Conservation (phyloP, 2,797 vertebrate species). For the Brotula barbata region DNA sequence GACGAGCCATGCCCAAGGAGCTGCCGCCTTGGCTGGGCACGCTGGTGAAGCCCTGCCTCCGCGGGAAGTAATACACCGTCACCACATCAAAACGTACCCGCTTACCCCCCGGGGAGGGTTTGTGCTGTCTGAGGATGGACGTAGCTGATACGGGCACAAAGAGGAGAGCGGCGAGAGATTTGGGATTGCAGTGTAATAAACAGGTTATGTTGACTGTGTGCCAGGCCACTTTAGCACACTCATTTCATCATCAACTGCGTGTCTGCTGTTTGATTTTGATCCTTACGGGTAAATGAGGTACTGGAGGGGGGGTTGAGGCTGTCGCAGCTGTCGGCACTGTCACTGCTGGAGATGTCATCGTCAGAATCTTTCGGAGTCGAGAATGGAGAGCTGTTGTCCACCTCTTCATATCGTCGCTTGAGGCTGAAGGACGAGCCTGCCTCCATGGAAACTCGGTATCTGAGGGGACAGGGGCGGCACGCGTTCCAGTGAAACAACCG, state of each 20-base stretch:
- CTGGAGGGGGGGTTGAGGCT: slow-evolving; percentile 90
- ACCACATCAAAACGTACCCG: slow-evolving; percentile 93
- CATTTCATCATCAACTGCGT: neutral
- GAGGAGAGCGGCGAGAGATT: neutral
- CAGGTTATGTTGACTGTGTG: slow-evolving; percentile 3
- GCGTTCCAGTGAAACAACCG: slow-evolving; percentile 5
- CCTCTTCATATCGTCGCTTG: slow-evolving; percentile 94
- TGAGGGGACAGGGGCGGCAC: slow-evolving; percentile 55
- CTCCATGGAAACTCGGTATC: slow-evolving; percentile 89
- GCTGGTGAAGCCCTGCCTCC: slow-evolving; percentile 94
- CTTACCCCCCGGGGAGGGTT: slow-evolving; percentile 85
- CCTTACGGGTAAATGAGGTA: slow-evolving; percentile 87
- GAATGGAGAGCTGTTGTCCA: slow-evolving; percentile 87
- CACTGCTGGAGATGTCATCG: slow-evolving; percentile 94
- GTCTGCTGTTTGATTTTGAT: slow-evolving; percentile 2
- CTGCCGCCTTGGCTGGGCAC: slow-evolving; percentile 96
- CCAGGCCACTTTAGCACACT: neutral
- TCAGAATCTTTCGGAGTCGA: slow-evolving; percentile 88
- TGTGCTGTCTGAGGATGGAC: slow-evolving; percentile 91
- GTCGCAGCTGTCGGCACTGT: slow-evolving; percentile 96
- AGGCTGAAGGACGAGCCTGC: slow-evolving; percentile 84
- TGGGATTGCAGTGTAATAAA: slow-evolving; percentile 1
- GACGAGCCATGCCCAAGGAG: slow-evolving; percentile 93
- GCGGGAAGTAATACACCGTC: slow-evolving; percentile 94
- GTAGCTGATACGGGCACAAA: slow-evolving; percentile 78